A percentile compares a stretch with the other conserved stretches of the same genome.
Conservation (phyloP, 2,797 vertebrate genomes). For the Rhinatrema bivittatum region DNA sequence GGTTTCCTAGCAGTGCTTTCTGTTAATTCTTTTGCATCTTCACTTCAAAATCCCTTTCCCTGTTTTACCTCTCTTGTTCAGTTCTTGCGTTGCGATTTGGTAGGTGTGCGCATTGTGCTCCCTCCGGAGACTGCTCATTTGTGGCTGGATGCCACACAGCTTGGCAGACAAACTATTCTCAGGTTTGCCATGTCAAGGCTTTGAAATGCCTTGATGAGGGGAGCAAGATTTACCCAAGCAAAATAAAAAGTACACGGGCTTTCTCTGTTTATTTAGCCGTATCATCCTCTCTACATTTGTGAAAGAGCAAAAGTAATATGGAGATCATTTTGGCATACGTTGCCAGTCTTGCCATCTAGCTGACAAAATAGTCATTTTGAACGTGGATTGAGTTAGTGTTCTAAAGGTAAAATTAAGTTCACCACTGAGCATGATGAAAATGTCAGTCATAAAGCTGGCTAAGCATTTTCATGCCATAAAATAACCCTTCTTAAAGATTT, state of each 20-base stretch:
- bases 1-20: slow-evolving; percentile 22
- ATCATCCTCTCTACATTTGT: too few relatives aligned
- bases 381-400: too few relatives aligned
- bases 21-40: slow-evolving; percentile 12
- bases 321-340: too few relatives aligned
- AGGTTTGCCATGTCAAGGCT: neutral
- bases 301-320: too few relatives aligned
- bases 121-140: neutral
- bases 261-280: too few relatives aligned
- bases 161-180: slow-evolving; percentile 4
- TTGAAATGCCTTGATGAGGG: slow-evolving; percentile 16
- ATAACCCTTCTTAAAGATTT: too few relatives aligned
- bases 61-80: neutral
- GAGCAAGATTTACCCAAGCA: too few relatives aligned
- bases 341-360: too few relatives aligned
- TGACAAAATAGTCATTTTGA: too few relatives aligned
- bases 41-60: neutral
- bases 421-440: neutral
- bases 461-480: neutral
- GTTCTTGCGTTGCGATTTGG: neutral
- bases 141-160: neutral
- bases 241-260: too few relatives aligned
- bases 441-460: neutral
- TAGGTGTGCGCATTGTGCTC: neutral
- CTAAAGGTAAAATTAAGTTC: neutral